phyloP scores from a whole-genome alignment of 2,113 vertebrate genomes.

The Pterocles gutturalis region DNA sequence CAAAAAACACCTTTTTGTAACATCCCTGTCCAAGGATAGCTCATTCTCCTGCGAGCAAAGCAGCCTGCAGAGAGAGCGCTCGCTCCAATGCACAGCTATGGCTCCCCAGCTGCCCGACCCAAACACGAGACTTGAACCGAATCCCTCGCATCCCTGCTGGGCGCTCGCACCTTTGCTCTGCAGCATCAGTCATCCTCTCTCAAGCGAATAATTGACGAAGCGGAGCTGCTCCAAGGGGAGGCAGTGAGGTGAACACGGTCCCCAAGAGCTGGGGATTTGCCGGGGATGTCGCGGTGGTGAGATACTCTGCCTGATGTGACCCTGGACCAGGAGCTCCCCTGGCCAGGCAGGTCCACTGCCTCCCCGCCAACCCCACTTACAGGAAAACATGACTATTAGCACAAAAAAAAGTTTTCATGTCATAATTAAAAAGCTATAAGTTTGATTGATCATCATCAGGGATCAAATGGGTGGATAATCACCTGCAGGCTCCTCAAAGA shows the following conservation, averaged over 20 bases:
- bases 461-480: background rate
- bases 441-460: accelerated
- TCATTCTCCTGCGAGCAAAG: background rate
- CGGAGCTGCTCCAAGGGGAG: background rate
- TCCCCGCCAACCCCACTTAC: background rate
- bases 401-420: accelerated
- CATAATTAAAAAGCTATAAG: background rate
- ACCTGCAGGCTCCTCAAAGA: background rate
- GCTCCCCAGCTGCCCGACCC: background rate
- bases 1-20: background rate
- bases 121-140: background rate
- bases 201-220: accelerated
- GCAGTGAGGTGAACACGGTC: accelerated
- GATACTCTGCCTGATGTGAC: background rate
- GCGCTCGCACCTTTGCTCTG: background rate
- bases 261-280: accelerated
- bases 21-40: background rate
- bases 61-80: accelerated
- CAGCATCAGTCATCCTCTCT: background rate
- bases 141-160: background rate
- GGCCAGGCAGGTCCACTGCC: background rate
- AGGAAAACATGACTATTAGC: background rate
- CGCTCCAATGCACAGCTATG: accelerated
- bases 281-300: accelerated
- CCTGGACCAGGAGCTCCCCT: accelerated